These are phyloP conservation scores for Puntigrus tetrazona DNA, from an alignment of 2,113 vertebrate species.

Conservation along the genomic window DNA sequence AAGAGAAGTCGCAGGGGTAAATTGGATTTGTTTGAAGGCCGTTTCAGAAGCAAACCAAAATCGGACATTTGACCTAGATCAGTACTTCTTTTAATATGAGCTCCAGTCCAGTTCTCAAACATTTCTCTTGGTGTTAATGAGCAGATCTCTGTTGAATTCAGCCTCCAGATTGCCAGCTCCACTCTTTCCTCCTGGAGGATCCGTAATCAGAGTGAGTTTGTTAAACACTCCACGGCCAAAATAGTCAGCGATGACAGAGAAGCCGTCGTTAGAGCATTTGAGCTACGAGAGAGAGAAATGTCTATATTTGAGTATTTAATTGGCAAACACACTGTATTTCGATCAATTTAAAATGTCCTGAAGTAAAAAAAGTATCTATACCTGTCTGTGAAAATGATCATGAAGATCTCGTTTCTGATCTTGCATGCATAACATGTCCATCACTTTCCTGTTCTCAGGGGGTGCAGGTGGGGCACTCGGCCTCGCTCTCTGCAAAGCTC, in stretches of 20 bases:
- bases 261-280: constrained; percentile 89
- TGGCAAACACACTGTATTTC: background rate
- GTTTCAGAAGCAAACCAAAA: too few relatives aligned
- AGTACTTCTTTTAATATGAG: background rate
- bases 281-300: constrained; percentile 75
- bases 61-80: background rate
- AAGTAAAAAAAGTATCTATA: constrained; percentile 58
- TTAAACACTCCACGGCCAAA: constrained; percentile 96
- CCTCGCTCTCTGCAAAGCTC: constrained; percentile 93
- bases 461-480: constrained; percentile 93
- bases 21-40: background rate
- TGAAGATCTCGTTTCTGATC: constrained; percentile 96
- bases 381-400: constrained; percentile 95
- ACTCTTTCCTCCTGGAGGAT: constrained; percentile 79
- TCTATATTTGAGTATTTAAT: background rate
- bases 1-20: background rate
- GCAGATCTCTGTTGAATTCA: constrained; percentile 87
- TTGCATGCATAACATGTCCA: constrained; percentile 96
- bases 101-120: constrained; percentile 65
- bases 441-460: constrained; percentile 97
- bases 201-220: constrained; percentile 93
- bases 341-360: background rate
- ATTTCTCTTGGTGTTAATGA: constrained; percentile 85
- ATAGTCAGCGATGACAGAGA: constrained; percentile 94
- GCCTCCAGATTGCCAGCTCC: constrained; percentile 76